phyloP scores from a whole-genome alignment of 2,888 invertebrate species.

The Polydesmus complanatus region DNA sequence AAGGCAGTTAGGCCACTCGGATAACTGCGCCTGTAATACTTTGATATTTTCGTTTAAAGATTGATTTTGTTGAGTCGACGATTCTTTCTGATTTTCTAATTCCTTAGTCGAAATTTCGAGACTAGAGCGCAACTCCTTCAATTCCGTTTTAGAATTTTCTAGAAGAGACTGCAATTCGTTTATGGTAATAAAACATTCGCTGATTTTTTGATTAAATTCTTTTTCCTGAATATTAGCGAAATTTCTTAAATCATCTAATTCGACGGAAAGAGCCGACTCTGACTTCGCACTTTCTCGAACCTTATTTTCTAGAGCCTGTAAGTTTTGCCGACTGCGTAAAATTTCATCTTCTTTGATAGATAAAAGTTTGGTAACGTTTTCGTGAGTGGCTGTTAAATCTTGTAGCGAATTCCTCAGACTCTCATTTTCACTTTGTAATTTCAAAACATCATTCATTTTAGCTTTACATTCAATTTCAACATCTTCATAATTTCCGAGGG shows the following conservation, averaged over 20 bases:
- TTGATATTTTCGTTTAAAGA: no score
- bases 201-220: background rate
- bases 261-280: background rate
- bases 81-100: background rate
- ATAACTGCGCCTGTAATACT: no score
- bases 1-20: no score
- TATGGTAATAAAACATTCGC: no score
- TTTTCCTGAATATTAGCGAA: background rate
- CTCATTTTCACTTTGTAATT: background rate
- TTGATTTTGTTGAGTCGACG: background rate
- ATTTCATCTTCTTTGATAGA: background rate
- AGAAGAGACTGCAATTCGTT: background rate
- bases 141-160: no score
- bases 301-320: no score
- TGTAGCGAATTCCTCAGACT: background rate
- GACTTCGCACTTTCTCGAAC: no score
- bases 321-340: no score
- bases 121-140: no score
- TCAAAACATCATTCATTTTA: background rate
- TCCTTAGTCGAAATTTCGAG: background rate
- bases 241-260: no score
- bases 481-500: background rate
- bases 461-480: background rate
- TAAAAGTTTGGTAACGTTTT: background rate
- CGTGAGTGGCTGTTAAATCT: background rate